Conservation (phyloP, 2,113 vertebrate species). For the Corythoichthys haematopterus region DNA sequence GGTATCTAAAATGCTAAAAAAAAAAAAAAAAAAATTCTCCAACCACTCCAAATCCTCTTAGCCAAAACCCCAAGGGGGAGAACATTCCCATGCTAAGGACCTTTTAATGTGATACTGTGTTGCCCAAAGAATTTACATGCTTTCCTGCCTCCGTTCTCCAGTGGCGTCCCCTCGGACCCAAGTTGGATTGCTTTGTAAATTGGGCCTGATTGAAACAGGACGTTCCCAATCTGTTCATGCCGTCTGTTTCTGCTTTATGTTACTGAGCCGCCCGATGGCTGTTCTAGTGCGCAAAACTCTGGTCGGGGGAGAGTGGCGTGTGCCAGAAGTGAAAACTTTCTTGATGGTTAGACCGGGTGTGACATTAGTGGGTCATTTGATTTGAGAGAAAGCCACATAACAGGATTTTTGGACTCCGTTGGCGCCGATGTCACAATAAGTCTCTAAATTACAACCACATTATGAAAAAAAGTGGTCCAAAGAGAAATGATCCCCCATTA, state of each 20-base stretch:
- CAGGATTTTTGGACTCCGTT: constrained; percentile 27
- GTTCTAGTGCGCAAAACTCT: constrained; percentile 51
- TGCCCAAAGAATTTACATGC: constrained; percentile 41
- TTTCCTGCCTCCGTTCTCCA: constrained; percentile 49
- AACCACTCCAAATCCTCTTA: constrained; percentile 7
- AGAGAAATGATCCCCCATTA: constrained; percentile 23
- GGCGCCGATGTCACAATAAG: constrained; percentile 38
- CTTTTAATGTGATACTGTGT: constrained; percentile 38
- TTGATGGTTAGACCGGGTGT: constrained; percentile 45
- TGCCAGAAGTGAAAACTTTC: constrained; percentile 55
- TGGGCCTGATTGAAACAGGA: constrained; percentile 69
- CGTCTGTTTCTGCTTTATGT: constrained; percentile 70
- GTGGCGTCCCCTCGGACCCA: constrained; percentile 51
- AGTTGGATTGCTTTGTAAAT: constrained; percentile 60
- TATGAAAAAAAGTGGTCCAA: constrained; percentile 24
- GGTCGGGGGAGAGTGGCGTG: constrained; percentile 57
- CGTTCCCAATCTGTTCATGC: constrained; percentile 68
- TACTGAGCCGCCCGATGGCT: constrained; percentile 66
- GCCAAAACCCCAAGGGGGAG: no score
- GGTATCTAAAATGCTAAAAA: constrained; percentile 40
- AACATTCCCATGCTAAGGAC: constrained; percentile 3
- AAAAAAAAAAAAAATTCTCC: constrained; percentile 2
- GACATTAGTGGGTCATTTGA: constrained; percentile 57
- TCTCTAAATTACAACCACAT: constrained; percentile 37
- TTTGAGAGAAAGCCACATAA: constrained; percentile 44